A percentile compares a stretch with the other conserved stretches of the same genome.
Evolutionary conservation across 2,113 vertebrate species (phyloP).

Genomic region (Anolis carolinensis): DNA sequence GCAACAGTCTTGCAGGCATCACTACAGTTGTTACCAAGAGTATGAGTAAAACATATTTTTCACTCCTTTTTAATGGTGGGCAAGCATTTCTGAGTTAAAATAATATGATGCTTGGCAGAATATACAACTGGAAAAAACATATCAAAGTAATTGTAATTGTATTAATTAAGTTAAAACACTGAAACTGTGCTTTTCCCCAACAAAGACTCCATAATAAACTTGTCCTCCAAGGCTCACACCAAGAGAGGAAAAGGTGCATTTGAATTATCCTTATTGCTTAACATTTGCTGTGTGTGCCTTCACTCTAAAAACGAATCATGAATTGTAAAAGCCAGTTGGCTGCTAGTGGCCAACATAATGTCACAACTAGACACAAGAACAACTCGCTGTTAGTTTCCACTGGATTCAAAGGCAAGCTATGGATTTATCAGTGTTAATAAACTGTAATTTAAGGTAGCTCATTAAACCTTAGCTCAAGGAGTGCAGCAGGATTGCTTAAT

Average conservation of each 20-base stretch:
- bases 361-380: not conserved
- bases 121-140: not conserved
- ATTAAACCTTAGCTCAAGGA: slow-evolving; percentile 6
- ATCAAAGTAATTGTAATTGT: not conserved
- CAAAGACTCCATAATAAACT: not conserved
- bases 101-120: not conserved
- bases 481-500: slow-evolving; percentile 9
- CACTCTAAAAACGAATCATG: not conserved
- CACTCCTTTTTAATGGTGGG: not conserved
- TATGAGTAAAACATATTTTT: too few species aligned
- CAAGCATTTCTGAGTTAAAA: not conserved
- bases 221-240: not conserved
- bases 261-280: not conserved
- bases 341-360: not conserved
- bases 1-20: not conserved
- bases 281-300: not conserved
- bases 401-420: not conserved
- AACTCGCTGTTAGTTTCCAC: not conserved
- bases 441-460: not conserved
- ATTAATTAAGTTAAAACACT: too few species aligned
- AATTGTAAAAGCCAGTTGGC: not conserved
- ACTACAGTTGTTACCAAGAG: not conserved
- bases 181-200: not conserved
- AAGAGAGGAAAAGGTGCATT: not conserved
- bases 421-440: not conserved